Evolutionary conservation across 2,113 vertebrate genomes (phyloP), one percentile per base, ranked within the genome.

Genomic region (Colius striatus): DNA sequence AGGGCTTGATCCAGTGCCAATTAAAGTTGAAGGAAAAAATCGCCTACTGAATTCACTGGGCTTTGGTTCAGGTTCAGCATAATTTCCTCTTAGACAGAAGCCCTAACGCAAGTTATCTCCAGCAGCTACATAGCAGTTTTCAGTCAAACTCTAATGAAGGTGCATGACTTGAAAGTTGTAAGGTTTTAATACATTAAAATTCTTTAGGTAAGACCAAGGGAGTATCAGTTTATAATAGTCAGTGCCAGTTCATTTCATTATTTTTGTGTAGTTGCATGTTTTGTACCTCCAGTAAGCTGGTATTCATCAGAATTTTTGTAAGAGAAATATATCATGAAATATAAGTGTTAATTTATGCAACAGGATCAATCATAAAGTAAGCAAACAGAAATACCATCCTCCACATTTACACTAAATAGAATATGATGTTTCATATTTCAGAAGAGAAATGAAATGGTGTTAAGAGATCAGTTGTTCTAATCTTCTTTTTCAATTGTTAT

Each of bases 71-170:
- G 74, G 70, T 84, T 95, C 89, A 87, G 62, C 60, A 66, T 77
- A 76, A 88, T 93, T 95, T 95, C 87, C 38, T 92, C 36, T 43
- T 84, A 81, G 50, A 62, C 73, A 88, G 66, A 87, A 95, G n/a
- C 60, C 12, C 27, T 90, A 90, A 84, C 72, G 53, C 73, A 93
- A 60, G 34, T 87, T 95, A 90, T 92, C 93, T 93, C 71, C 87
- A 94, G 84, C 68, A 86, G 15, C 65, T 92, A 79, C 82, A 45
- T 81, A 86, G 34, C 34, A 92, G 61, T 74, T 75, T 81, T 92
- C 27, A 63, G 51, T 77, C 45, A 66, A 89, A 85, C 19, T 90
- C 55, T 62, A 55, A 68, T n/a, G 68, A 91, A 93, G 51, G 57
- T 87, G 36, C 60, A 58, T 68, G 48, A 81, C 58, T 95, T 79